Evolutionary conservation across 2,888 invertebrate species (phyloP).

Genomic region (Andrena praecox): DNA sequence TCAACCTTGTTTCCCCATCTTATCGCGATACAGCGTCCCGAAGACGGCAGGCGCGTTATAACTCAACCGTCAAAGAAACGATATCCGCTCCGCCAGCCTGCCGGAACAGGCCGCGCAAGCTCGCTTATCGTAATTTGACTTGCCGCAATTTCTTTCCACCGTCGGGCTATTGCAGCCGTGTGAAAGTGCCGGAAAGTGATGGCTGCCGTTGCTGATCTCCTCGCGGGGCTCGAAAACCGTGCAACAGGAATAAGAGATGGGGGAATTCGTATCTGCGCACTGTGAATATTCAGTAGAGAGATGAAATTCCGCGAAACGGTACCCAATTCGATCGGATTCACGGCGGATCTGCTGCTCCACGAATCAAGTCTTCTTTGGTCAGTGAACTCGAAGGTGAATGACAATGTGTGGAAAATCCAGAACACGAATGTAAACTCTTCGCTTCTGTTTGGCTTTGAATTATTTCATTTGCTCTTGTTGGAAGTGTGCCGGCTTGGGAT

Average conservation of each 20-base stretch:
- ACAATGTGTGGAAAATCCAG: too few relatives aligned
- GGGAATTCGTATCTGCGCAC: not conserved
- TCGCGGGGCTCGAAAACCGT: not conserved
- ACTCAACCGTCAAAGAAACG: constrained; percentile 45
- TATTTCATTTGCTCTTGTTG: too few relatives aligned
- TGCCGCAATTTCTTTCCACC: constrained; percentile 1
- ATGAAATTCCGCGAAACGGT: not conserved
- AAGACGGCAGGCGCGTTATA: constrained; percentile 39
- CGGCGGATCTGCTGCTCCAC: too few relatives aligned
- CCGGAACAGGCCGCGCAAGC: constrained; percentile 3
- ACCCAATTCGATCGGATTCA: too few relatives aligned
- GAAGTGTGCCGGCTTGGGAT: too few relatives aligned
- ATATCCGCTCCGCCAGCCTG: constrained; percentile 38
- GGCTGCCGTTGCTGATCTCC: not conserved
- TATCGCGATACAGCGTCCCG: constrained; percentile 42
- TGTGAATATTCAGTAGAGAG: constrained; percentile 7
- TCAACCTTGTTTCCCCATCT: constrained; percentile 53
- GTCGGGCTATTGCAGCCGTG: not conserved
- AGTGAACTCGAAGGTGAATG: too few relatives aligned
- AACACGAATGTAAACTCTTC: too few relatives aligned
- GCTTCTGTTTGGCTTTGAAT: too few relatives aligned
- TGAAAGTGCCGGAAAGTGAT: constrained; percentile 30
- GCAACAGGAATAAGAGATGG: not conserved
- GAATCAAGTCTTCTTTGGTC: too few relatives aligned
- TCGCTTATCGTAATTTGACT: constrained; percentile 20